Evolutionary conservation across 2,113 vertebrate genomes (phyloP), one percentile per base, ranked within the genome.

Genomic region (Otus sunia): DNA sequence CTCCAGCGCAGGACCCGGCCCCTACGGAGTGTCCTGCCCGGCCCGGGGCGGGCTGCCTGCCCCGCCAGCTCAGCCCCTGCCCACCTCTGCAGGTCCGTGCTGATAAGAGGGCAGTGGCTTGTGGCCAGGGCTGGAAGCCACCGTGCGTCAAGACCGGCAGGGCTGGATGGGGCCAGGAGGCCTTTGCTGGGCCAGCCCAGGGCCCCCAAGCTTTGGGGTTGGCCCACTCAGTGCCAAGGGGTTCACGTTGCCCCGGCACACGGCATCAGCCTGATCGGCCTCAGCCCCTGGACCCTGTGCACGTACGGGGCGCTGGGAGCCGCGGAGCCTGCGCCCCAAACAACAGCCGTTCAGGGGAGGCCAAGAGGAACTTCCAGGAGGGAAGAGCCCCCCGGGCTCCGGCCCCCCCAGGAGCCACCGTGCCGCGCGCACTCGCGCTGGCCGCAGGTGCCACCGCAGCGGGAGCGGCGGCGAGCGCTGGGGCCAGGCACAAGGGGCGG

Each of bases 301-400:
- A 7, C 4, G 0, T 39, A 19, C 1, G 1, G 49, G 12, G 56
- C 45, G 25, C 23, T 16, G 62, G 27, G 72, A 81, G 68, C 64
- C 2, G 18, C 50, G 56, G 37, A 68, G 49, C 67, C 68, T 66
- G 81, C 3, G 10, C 66, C 92, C 53, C 62, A 39, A 86, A 91
- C 88, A 96, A 88, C 76, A 82, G 86, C 81, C 62, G 4, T 94
- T 97, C 85, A 96, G 66, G 39, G 39, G 66, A 89, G 23, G 96
- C 97, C 96, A 97, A 97, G 78, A 97, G 97, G 97, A 97, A 97
- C 97, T 97, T 97, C 96, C 97, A 96, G 86, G 92, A 97, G 96
- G 97, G 96, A 96, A 95, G 94, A 91, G 92, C 86, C 93, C 92
- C 91, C 93, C 36, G 13, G 92, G 92, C 93, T 95, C 79, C 2